These are phyloP conservation scores for Galerucella calmariensis DNA, from an alignment of 2,888 invertebrate species.

Conservation along the genomic window DNA sequence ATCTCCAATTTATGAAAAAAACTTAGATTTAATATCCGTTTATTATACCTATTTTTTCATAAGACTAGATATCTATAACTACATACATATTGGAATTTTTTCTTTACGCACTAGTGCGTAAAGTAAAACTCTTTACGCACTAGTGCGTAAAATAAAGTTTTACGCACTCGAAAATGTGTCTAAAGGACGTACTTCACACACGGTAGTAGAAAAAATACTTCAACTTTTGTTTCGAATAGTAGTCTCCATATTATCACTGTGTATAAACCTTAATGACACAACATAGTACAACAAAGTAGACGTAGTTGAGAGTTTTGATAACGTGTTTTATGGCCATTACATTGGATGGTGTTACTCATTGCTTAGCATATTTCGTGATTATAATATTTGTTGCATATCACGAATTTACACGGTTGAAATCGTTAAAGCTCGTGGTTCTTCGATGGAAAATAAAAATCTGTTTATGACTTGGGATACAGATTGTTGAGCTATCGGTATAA, in stretches of 20 bases:
- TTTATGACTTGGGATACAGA: background rate
- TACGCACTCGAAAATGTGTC: too few relatives aligned
- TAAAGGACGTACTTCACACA: too few relatives aligned
- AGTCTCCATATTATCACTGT: background rate
- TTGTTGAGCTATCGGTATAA: background rate
- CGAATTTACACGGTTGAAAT: conserved; percentile 14
- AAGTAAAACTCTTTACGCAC: too few relatives aligned
- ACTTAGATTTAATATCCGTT: too few relatives aligned
- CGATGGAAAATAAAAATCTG: background rate
- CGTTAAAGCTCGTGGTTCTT: conserved; percentile 2
- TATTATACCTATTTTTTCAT: too few relatives aligned
- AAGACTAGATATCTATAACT: too few relatives aligned
- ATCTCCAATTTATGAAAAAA: too few relatives aligned
- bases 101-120: too few relatives aligned
- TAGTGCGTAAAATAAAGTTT: too few relatives aligned
- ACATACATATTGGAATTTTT: too few relatives aligned
- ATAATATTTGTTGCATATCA: conserved; percentile 32
- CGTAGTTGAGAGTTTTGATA: conserved; percentile 13
- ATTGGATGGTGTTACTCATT: conserved; percentile 29
- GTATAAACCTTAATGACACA: conserved; percentile 11
- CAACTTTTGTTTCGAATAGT: too few relatives aligned
- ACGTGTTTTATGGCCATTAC: conserved; percentile 26
- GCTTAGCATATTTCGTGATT: conserved; percentile 31
- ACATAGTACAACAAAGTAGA: conserved; percentile 22
- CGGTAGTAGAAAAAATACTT: too few relatives aligned